Percentiles rank a stretch among this genome's conserved stretches.
Conservation (phyloP, 1,140 invertebrate species). For the Teleopsis dalmanni region DNA sequence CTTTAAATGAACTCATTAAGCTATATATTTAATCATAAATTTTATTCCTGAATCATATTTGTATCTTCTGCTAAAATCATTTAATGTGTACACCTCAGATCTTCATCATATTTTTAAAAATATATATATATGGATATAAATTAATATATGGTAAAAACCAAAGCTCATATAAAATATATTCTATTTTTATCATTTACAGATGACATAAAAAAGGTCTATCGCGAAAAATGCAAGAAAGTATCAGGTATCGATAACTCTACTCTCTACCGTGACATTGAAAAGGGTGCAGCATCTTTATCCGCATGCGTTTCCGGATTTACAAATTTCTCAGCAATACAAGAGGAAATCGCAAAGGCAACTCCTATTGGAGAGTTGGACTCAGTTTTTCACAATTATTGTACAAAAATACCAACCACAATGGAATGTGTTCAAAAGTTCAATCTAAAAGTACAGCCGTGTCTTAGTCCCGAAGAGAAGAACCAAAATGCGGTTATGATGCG, state of each 20-base stretch:
- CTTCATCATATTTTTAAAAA: no score
- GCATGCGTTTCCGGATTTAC: slow-evolving; percentile 48
- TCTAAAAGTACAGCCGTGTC: slow-evolving; percentile 52
- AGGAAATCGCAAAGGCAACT: slow-evolving; percentile 54
- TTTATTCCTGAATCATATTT: no score
- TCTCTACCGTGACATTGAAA: slow-evolving; percentile 33
- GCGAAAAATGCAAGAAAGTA: slow-evolving; percentile 37
- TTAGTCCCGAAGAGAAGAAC: slow-evolving; percentile 51
- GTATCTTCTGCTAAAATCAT: no score
- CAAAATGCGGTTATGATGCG: slow-evolving; percentile 50
- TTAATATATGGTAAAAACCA: no score
- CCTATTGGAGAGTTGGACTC: slow-evolving; percentile 54
- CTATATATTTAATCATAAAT: no score
- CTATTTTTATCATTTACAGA: not conserved
- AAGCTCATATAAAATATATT: no score
- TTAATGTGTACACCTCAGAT: no score
- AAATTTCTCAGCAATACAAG: slow-evolving; percentile 48
- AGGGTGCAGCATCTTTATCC: slow-evolving; percentile 30
- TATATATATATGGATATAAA: not conserved
- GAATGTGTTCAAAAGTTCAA: slow-evolving; percentile 56
- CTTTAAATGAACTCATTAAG: no score
- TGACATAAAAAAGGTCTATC: slow-evolving; percentile 17
- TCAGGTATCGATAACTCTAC: slow-evolving; percentile 21
- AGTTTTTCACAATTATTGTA: slow-evolving; percentile 59
- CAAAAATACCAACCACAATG: slow-evolving; percentile 52